Evolutionary conservation across 2,113 vertebrate genomes (phyloP), one percentile per base, ranked within the genome.

Genomic region (Scophthalmus maximus): DNA sequence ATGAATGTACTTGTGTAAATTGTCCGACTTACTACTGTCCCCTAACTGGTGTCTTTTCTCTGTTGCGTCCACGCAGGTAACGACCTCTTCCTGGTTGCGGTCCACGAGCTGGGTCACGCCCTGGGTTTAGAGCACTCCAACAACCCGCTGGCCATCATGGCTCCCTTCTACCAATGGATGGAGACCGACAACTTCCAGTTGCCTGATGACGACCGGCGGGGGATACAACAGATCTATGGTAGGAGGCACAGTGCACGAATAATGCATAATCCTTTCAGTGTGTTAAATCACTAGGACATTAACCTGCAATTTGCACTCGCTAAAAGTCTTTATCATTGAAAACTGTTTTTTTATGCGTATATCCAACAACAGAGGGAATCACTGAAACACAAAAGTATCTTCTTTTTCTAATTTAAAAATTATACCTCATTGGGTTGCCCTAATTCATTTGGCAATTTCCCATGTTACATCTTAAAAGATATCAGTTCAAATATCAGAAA

Each of bases 151-250:
- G 98, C 98, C 71, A 98, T 99, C 90, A 99, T 99, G 98, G 98
- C 98, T 0, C 98, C 98, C 0, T 99, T 99, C 88, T 99, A 99
- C 90, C 98, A 99, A 67, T 99, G 97, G 96, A 99, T 99, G 98
- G 98, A 99, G 87, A 97, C 95, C 0, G 96, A 99, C 8, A 93
- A 96, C 88, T 99, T 99, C 92, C 93, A 96, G 87, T 87, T 99
- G 63, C 98, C 98, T 0, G 96, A 98, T 3, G 98, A 99, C 0
- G 98, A 99, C 82, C 93, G 93, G 18, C 91, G 90, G 36, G 98
- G 97, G 51, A 96, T 99, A 53, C 98, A 99, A 73, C 96, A 96
- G 92, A 97, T 99, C 62, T 99, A 99, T 0, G 97, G 98, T 99
- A 66, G 32, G 71, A 11, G 17, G 40, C 22, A 15, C 23, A 15